Conservation (phyloP, 2,113 vertebrate genomes). For the Raphicerus campestris region DNA sequence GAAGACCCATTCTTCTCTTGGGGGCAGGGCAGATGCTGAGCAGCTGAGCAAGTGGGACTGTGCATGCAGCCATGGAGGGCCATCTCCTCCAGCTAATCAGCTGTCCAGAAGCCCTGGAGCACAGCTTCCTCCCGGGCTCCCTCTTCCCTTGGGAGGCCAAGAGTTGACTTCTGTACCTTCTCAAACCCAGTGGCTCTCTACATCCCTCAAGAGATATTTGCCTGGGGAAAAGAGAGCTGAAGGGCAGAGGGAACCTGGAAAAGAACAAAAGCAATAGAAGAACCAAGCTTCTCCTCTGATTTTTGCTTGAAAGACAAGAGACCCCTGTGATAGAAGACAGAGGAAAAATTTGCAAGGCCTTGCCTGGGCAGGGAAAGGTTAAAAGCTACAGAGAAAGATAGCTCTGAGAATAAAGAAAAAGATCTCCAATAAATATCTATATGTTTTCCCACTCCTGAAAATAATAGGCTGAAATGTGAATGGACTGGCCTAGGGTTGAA, state of each 20-base stretch:
- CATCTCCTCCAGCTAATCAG: not conserved
- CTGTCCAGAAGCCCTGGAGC: not conserved
- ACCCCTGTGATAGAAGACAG: not conserved
- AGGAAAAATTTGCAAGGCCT: not conserved
- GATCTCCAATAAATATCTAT: not conserved
- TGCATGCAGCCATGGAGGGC: not conserved
- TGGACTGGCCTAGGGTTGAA: not conserved
- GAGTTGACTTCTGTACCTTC: not conserved
- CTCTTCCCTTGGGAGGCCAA: not conserved
- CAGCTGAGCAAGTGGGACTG: constrained; percentile 8
- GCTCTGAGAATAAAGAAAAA: not conserved
- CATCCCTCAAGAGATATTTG: not conserved
- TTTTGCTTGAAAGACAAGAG: not conserved
- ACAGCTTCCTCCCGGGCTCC: not conserved
- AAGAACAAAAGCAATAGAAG: not conserved
- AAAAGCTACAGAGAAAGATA: not conserved
- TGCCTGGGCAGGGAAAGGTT: not conserved
- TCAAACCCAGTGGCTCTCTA: not conserved
- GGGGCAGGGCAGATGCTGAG: not conserved
- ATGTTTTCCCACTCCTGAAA: not conserved
- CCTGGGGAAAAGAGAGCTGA: not conserved
- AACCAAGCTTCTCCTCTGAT: not conserved
- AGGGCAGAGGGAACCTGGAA: not conserved
- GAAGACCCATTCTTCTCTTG: not conserved
- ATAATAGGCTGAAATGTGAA: not conserved